Conservation (phyloP, 2,113 vertebrate genomes). For the Labrus mixtus region DNA sequence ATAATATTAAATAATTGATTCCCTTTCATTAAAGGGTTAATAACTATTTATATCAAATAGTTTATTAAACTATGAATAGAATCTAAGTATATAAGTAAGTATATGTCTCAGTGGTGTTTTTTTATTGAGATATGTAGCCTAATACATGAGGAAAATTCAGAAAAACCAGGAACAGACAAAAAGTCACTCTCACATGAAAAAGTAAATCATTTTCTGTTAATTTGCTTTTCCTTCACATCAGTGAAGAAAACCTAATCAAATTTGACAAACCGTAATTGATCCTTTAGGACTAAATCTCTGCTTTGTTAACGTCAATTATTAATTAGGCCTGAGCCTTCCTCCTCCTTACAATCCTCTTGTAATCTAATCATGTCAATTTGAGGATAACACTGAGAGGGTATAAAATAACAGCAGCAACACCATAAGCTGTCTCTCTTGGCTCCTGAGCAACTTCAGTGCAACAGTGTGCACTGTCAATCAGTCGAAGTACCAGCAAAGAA, state of each 20-base stretch:
- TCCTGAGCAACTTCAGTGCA: background rate
- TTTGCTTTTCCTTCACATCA: too few species aligned
- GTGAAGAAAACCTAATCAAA: too few species aligned
- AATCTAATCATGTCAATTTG: conserved; percentile 64
- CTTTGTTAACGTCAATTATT: conserved; percentile 51
- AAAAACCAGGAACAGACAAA: too few species aligned
- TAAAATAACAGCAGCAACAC: conserved; percentile 42
- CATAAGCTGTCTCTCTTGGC: conserved; percentile 2
- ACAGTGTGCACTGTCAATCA: background rate
- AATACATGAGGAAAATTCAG: too few species aligned
- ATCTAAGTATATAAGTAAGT: too few species aligned
- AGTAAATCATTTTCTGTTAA: too few species aligned
- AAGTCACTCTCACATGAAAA: too few species aligned
- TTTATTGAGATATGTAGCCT: too few species aligned
- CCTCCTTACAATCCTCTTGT: conserved; percentile 50
- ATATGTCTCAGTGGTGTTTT: too few species aligned
- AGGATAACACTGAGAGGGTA: conserved; percentile 38
- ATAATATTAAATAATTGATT: too few species aligned
- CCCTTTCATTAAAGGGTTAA: background rate
- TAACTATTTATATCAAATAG: background rate
- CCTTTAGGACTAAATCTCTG: background rate
- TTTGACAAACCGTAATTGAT: background rate
- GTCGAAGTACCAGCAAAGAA: conserved; percentile 3
- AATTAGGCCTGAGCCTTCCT: conserved; percentile 23
- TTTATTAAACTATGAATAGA: too few species aligned